These are phyloP conservation scores for Adrianichthys oophorus DNA, from an alignment of 2,797 vertebrate species.

Conservation along the genomic window DNA sequence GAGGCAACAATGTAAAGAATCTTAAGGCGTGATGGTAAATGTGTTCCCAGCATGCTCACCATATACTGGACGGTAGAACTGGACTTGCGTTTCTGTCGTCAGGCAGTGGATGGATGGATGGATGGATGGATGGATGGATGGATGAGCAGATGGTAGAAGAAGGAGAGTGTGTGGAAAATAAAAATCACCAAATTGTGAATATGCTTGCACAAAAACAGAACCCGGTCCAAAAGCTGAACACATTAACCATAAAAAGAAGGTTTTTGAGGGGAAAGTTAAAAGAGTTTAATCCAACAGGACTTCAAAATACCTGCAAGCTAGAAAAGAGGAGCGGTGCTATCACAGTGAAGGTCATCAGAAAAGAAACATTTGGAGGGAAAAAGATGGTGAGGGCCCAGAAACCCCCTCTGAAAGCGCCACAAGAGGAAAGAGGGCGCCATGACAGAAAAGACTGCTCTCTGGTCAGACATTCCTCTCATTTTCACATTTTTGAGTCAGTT, in stretches of 20 bases:
- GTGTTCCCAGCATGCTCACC: slow-evolving; percentile 75
- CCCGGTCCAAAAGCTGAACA: slow-evolving; percentile 10
- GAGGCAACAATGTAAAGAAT: too few relatives aligned
- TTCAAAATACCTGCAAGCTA: slow-evolving; percentile 2
- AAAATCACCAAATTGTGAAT: slow-evolving; percentile 50
- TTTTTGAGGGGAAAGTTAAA: not conserved
- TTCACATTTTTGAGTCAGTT: too few relatives aligned
- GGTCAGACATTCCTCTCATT: too few relatives aligned
- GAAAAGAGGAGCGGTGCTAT: not conserved
- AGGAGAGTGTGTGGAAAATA: slow-evolving; percentile 32
- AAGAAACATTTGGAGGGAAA: slow-evolving; percentile 10
- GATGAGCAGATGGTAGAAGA: slow-evolving; percentile 19
- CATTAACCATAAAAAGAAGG: slow-evolving; percentile 8
- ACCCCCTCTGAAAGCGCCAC: too few relatives aligned
- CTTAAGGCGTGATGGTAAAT: slow-evolving; percentile 18
- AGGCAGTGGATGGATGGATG: slow-evolving; percentile 54
- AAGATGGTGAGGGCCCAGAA: too few relatives aligned
- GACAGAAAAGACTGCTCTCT: not conserved
- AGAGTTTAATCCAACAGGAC: not conserved
- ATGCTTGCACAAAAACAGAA: slow-evolving; percentile 21
- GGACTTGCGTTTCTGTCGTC: slow-evolving; percentile 82
- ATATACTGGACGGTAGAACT: slow-evolving; percentile 82
- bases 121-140: slow-evolving; percentile 27
- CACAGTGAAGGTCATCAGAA: slow-evolving; percentile 9
- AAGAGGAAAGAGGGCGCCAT: not conserved